Conservation (phyloP, 2,888 invertebrate genomes). For the Ischnus inquisitorius region DNA sequence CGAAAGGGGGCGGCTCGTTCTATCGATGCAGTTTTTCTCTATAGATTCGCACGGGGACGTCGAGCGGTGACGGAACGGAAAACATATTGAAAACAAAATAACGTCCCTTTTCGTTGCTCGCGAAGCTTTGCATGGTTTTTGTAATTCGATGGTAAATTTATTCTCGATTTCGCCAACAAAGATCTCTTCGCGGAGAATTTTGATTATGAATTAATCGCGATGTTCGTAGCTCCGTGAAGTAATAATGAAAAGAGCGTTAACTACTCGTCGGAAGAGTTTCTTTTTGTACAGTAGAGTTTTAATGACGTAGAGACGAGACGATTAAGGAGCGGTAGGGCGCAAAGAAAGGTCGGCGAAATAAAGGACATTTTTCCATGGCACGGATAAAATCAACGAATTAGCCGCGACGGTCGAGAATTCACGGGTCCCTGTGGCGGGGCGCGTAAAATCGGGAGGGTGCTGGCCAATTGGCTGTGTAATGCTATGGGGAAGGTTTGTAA, state of each 20-base stretch:
- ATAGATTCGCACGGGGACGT: not conserved
- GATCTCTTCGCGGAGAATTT: not conserved
- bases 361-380: conserved; percentile 17
- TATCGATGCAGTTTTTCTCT: conserved; percentile 14
- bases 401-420: conserved; percentile 62
- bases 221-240: too few species aligned
- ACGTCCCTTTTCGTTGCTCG: not conserved
- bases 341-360: not conserved
- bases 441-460: conserved; percentile 77
- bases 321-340: not conserved
- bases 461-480: conserved; percentile 83
- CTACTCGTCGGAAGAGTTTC: not conserved
- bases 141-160: not conserved
- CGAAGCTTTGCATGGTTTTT: not conserved
- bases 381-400: conserved; percentile 69
- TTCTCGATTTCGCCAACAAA: not conserved
- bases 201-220: not conserved
- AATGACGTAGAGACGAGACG: too few species aligned
- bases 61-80: not conserved
- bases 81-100: not conserved
- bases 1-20: not conserved
- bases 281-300: conserved; percentile 15
- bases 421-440: conserved; percentile 73
- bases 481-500: conserved; percentile 71
- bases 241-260: conserved; percentile 9